Base-by-base conservation (phyloP, 2,888 invertebrate genomes). In the Drosophila acutilabella region DNA sequence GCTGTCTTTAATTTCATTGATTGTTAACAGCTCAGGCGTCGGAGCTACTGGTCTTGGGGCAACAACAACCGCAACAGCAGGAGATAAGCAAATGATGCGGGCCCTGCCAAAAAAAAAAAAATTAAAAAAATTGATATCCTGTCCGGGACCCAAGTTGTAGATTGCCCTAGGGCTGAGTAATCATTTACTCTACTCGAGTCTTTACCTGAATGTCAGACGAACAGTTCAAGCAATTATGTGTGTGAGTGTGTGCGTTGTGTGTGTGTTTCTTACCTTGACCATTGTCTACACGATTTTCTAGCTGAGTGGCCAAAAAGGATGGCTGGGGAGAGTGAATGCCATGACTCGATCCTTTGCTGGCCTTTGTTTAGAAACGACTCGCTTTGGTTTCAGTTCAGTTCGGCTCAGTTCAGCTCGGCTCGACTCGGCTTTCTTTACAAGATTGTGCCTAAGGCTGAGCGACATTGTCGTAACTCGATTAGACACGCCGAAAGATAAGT, bases 381-480 rank as follows among this genome's bases (percentile, higher is more conserved):
- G 36, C 36, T 36, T 36, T 36, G 36, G 13, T 36, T 36, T 11
- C 30, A 30, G 8, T 30, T 30, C 11, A 20, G 11, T 38, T 53
- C 51, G 59, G 45, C 41, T 53, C 44, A 26, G 11, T n/a, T 40
- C 4, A 2, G 8, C 6, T 38, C 26, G 26, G 0, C 26, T 30
- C 59, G 41, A 6, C 38, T 61, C 62, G 69, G 64, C 51, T 59
- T 61, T 58, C 57, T 71, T 75, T 67, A 53, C 40, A 50, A 66
- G 47, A 61, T 58, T 64, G 62, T 18, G 36, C 60, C 72, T 54
- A 72, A 64, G 76, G 30, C 72, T 80, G 73, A 78, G 72, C 82
- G 75, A 89, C 79, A 80, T 81, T 78, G 82, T 78, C 79, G 84
- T 78, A 81, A 87, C 86, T 89, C 89, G 87, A 85, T 89, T 85